phyloP scores from a whole-genome alignment of 1,140 invertebrate genomes.

The Coelopa frigida region DNA sequence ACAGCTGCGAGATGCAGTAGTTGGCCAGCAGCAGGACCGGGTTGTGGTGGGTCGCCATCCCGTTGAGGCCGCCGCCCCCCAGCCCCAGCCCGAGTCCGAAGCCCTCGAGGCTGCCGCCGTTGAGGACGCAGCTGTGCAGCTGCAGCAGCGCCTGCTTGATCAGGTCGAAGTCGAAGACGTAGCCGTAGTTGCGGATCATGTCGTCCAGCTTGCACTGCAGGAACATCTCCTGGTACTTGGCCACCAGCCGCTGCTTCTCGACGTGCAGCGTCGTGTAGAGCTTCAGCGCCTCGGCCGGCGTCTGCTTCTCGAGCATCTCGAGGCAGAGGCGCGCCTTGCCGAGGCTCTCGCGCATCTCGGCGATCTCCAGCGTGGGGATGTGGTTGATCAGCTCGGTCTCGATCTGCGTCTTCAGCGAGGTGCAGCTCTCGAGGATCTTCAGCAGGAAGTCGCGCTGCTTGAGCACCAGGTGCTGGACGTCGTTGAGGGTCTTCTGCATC shows the following conservation, averaged over 20 bases:
- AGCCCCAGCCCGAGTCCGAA: neutral
- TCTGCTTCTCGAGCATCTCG: conserved; percentile 48
- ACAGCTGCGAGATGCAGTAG: conserved; percentile 66
- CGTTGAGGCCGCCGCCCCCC: conserved; percentile 6
- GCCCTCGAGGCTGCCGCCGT: conserved; percentile 10
- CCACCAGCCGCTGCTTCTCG: conserved; percentile 58
- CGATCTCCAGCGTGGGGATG: conserved; percentile 56
- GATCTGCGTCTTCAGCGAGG: conserved; percentile 63
- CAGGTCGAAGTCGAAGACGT: conserved; percentile 57
- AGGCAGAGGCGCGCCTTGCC: conserved; percentile 54
- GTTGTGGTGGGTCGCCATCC: conserved; percentile 46
- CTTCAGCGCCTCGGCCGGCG: conserved; percentile 51
- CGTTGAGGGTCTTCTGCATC: conserved; percentile 52
- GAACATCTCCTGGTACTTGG: conserved; percentile 64
- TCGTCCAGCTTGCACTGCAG: conserved; percentile 65
- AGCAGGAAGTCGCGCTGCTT: conserved; percentile 63
- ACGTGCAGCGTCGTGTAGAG: conserved; percentile 51
- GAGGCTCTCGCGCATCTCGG: conserved; percentile 56
- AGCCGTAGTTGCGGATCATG: conserved; percentile 56
- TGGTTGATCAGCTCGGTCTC: conserved; percentile 63
- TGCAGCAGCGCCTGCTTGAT: conserved; percentile 57
- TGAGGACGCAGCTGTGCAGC: conserved; percentile 46
- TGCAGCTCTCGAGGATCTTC: conserved; percentile 65
- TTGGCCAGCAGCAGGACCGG: conserved; percentile 65
- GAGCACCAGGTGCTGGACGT: conserved; percentile 56